Evolutionary conservation across 2,113 vertebrate genomes (phyloP), one percentile per base, ranked within the genome.

Genomic region (Hippocampus comes): DNA sequence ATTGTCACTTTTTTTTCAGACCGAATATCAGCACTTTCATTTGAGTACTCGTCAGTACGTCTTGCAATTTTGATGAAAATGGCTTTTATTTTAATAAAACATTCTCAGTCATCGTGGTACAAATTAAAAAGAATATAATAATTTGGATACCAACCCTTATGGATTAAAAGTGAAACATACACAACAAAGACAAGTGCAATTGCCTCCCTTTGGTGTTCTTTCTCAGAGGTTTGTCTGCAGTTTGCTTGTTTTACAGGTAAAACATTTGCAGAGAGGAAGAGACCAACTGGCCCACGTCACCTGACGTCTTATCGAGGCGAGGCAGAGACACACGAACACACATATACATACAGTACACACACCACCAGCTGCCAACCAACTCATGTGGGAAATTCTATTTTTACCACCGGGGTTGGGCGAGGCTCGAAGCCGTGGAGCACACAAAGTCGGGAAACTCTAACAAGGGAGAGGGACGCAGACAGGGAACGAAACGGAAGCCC

Each of bases 371-470:
- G 53, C 71, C 66, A 17, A 60, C 71, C 71, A 57, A 74, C 79
- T 77, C 81, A 72, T 87, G 84, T 88, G 87, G 80, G 86, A 88
- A 89, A 85, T 64, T 80, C 90, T 91, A 90, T 91, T 91, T 91
- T 85, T 89, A 88, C 80, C 46, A 71, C 25, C 64, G 56, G 78
- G 15, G 63, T 85, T 80, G 91, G 90, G 89, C 84, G 90, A 91
- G 90, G 89, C 87, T 87, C 82, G 67, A 61, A 11, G 81, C 73
- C 70, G 73, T 65, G 67, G 81, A 75, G 73, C 77, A 81, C 85
- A 85, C 86, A 87, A 89, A 85, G 86, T 86, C 80, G 87, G 84
- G 83, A 87, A 88, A 88, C 80, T 84, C 72, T 66, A 86, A 85
- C 82, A 84, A 80, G 65, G 53, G 63, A 63, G 59, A 80, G 75